These are phyloP conservation scores for Cactoblastis cactorum DNA, from an alignment of 2,888 invertebrate species.

Conservation along the genomic window DNA sequence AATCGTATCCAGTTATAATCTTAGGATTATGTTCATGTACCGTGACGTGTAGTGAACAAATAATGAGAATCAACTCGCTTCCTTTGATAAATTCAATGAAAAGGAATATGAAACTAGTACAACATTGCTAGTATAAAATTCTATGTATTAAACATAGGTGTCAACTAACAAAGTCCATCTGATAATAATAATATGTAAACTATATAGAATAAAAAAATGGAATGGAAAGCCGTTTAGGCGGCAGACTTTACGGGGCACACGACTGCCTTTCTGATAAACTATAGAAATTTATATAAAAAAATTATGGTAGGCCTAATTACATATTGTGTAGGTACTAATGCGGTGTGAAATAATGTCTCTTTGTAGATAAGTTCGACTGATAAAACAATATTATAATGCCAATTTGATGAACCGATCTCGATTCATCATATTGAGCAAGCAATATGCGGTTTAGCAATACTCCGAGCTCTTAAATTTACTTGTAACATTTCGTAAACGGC, in stretches of 20 bases:
- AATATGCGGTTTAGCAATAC: slow-evolving; percentile 60
- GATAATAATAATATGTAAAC: too few relatives aligned
- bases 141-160: too few relatives aligned
- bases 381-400: slow-evolving; percentile 19
- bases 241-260: too few relatives aligned
- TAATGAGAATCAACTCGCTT: slow-evolving; percentile 26
- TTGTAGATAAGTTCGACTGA: not conserved
- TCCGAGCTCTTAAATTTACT: slow-evolving; percentile 70
- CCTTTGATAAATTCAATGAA: slow-evolving; percentile 17
- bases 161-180: too few relatives aligned
- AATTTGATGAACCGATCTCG: slow-evolving; percentile 55
- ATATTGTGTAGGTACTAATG: not conserved
- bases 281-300: too few relatives aligned
- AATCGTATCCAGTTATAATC: slow-evolving; percentile 11
- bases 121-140: too few relatives aligned
- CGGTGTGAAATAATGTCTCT: not conserved
- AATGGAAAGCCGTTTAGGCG: too few relatives aligned
- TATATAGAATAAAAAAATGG: too few relatives aligned
- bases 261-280: too few relatives aligned
- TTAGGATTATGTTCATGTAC: slow-evolving; percentile 25
- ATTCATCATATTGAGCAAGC: slow-evolving; percentile 66
- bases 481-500: slow-evolving; percentile 75
- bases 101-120: too few relatives aligned
- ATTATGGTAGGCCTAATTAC: too few relatives aligned
- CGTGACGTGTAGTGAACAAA: slow-evolving; percentile 16